A percentile compares a stretch with the other conserved stretches of the same genome.
phyloP scores from a whole-genome alignment of 2,888 invertebrate species.

The Steinernema hermaphroditum region DNA sequence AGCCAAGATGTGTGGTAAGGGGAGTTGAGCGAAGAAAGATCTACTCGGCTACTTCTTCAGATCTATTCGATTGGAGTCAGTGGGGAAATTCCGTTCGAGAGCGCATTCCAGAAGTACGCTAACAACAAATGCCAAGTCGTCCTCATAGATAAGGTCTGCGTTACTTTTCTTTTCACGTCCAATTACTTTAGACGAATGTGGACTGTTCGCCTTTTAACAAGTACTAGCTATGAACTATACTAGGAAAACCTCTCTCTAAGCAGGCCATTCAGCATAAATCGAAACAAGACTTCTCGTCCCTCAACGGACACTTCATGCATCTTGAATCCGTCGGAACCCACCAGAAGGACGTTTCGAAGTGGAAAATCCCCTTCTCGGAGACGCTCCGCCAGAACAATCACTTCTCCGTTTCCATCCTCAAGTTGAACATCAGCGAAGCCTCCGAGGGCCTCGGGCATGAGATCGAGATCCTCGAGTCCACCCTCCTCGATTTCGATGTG shows the following conservation, averaged over 20 bases:
- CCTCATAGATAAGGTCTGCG: not conserved
- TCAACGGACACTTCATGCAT: not conserved
- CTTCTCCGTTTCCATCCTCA: not conserved
- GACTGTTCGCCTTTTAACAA: no score
- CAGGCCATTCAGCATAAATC: not conserved
- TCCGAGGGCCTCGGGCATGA: not conserved
- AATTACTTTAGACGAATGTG: no score
- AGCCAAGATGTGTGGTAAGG: not conserved
- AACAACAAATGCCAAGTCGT: not conserved
- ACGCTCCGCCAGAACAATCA: not conserved
- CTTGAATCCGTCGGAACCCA: not conserved
- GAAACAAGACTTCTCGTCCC: not conserved
- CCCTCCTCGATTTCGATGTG: not conserved
- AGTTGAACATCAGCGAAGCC: conserved; percentile 8
- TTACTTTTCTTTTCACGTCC: no score
- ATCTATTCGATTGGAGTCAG: not conserved
- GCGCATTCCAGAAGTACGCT: not conserved
- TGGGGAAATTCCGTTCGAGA: not conserved
- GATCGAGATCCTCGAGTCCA: not conserved
- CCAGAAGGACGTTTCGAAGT: not conserved
- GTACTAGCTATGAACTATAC: not conserved
- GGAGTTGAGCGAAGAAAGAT: not conserved
- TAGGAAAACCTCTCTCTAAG: not conserved
- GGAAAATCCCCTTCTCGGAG: not conserved
- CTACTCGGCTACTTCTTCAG: not conserved